Percentiles rank a stretch among this genome's conserved stretches.
phyloP scores from a whole-genome alignment of 2,113 vertebrate genomes.

The Apistogramma diplotaenia region DNA sequence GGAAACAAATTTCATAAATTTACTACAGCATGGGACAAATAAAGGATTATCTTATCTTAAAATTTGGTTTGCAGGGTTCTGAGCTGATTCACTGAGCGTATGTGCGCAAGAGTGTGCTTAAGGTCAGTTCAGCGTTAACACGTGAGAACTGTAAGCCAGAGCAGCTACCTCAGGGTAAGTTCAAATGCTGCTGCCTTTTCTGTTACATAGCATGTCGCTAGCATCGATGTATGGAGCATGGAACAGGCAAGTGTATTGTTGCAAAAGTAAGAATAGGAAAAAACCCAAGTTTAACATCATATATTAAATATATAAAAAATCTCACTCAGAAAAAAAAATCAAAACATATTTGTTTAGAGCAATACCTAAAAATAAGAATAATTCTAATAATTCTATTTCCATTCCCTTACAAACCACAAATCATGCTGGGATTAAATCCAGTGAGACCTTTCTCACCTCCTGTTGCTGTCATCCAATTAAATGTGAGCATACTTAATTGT shows the following conservation, averaged over 20 bases:
- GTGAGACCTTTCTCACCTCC: constrained; percentile 22
- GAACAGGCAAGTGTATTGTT: background rate
- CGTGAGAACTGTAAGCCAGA: constrained; percentile 4
- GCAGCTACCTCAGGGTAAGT: constrained; percentile 16
- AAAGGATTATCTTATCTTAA: too few species aligned
- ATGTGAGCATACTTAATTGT: constrained; percentile 27
- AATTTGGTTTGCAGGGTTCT: background rate
- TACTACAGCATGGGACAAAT: too few species aligned
- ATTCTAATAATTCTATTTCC: background rate
- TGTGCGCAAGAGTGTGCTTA: background rate
- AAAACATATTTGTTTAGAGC: background rate
- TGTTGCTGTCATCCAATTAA: constrained; percentile 44
- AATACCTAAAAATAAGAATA: background rate
- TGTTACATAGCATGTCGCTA: background rate
- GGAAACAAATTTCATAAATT: background rate
- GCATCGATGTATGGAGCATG: background rate
- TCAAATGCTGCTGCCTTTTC: constrained; percentile 2
- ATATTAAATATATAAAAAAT: background rate
- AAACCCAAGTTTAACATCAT: background rate
- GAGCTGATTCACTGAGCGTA: background rate
- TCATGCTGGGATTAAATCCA: constrained; percentile 5
- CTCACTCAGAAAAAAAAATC: background rate
- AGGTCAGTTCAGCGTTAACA: constrained; percentile 27
- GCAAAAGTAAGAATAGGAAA: background rate
- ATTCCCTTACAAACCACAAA: background rate